Base-by-base conservation (phyloP, 2,797 vertebrate genomes). In the Melanogrammus aeglefinus region DNA sequence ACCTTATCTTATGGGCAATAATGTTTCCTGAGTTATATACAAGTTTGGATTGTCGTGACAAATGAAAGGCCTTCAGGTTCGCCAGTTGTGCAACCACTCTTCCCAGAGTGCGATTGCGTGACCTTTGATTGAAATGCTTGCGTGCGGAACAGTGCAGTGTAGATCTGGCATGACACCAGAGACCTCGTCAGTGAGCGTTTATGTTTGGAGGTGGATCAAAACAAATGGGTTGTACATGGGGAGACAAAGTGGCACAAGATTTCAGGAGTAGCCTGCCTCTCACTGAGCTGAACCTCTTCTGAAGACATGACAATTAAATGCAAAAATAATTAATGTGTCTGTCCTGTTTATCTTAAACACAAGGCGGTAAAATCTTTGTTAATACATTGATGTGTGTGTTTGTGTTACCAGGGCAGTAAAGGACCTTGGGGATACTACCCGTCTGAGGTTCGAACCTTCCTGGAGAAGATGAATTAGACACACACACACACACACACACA, bases 381-480 rank as follows among this genome's bases (percentile, higher is more conserved):
- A 72, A 47, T 41, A 18, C 0, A 1, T 16, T 39, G 70, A 69
- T 72, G 41, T 39, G 72, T 16, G 9, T 83, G 78, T 63, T 10
- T 86, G 21, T 84, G 27, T 79, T 84, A 24, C 44, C 35, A 99
- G 97, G 97, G 97, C 29, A 86, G 81, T 75, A 75, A 86, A 76
- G 97, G 97, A 33, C 97, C 97, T 81, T 95, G 92, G 94, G 94
- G 94, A 82, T 98, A 97, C 79, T 78, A 86, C 33, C 96, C 95
- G 24, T 86, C 88, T 75, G 96, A 96, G 88, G 95, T 99, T 81
- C 94, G 92, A 0, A 81, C 86, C 10, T 84, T 96, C 77, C 92
- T 98, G 87, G 92, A 97, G 91, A 96, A 95, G 86, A 80, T 93
- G 39, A 85, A 92, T 76, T 92, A 93, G 87, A 12, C 14, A 12